Base-by-base conservation (phyloP, 2,888 invertebrate species). In the Ormyrus labotus region DNA sequence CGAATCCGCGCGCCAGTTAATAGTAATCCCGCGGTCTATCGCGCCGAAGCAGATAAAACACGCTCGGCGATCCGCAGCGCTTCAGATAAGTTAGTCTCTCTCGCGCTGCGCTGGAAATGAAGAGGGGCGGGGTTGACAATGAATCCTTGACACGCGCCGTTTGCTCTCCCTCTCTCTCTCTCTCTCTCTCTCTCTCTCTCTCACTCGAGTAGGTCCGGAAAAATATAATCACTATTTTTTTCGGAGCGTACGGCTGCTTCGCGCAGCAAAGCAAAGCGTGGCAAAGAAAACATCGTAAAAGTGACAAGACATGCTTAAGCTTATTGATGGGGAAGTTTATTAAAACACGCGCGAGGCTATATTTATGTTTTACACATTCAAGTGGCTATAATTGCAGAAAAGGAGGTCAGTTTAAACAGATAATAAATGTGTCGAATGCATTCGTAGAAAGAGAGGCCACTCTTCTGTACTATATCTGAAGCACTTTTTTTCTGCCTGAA, bases 381-480 rank as follows among this genome's bases (percentile, higher is more conserved):
- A 34, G 34, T 34, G 34, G 34, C 34, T 73, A 45, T 61, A 69
- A 73, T 74, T 77, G 74, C 55, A n/a, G 67, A 53, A 70, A 78
- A 79, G 63, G 78, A 79, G 81, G 79, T 81, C 79, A 76, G 60
- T 34, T 74, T 65, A 74, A 63, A 65, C 64, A 78, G 81, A 81
- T 81, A 78, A 74, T 60, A 72, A 69, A 69, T 61, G 53, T n/a
- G 58, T 68, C 70, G 53, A 70, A 53, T 61, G 67, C 80, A 71
- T 55, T 71, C 53, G 64, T 74, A 51, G 58, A 65, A 65, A 34
- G 13, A 48, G 13, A 57, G 47, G 53, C 47, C 47, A 10, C 34
- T n/a, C 11, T 34, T 70, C n/a, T 63, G 11, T n/a, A 34, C 34
- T 48, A 48, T 19, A 53, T 55, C 55, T 53, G 63, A 34, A 11